Evolutionary conservation across 2,797 vertebrate genomes (phyloP), one percentile per base, ranked within the genome.

Genomic region (Lepus oiostolus): DNA sequence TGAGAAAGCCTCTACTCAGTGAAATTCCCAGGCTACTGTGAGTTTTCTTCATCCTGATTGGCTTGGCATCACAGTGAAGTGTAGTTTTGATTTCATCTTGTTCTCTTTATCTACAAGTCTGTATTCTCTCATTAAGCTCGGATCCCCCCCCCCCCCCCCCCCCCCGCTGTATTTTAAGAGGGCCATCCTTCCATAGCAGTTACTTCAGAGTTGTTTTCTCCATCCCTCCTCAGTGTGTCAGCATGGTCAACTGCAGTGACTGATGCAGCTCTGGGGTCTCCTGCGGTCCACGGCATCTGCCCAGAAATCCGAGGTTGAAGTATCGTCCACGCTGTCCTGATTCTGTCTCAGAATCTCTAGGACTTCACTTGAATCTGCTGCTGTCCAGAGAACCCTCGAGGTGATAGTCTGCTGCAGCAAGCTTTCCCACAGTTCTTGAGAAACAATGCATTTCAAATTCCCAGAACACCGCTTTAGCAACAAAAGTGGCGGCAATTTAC

Each of bases 71-170:
- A 52, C 32, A 65, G 7, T 93, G 47, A 86, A 26, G 14, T 63
- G 54, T 54, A 22, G 83, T 95, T 85, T 81, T 1, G 3, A 17
- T 79, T 95, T 22, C 38, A 91, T 94, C 60, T 91, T 32, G 60
- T 70, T 92, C 16, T 74, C 60, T 90, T 54, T 91, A 93, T 52
- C 62, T 91, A 24, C 38, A 82, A 28, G 2, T 65, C 62, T 58
- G 26, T 82, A 28, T 89, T 87, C 87, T 58, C 63, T 91, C 88
- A 24, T 60, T 91, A 87, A 84, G n/a, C 32, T 91, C 17, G 85
- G 35, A 2, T 3, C 2, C 35, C 42, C 42, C 42, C 42, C 42
- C 38, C 60, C 42, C 38, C 60, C 83, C 0, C 2, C 24, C 90
- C 94, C 63, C 12, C 63, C 58, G 50, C 30, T 94, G 4, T 68